Conservation (phyloP, 2,113 vertebrate species). For the Rana temporaria region DNA sequence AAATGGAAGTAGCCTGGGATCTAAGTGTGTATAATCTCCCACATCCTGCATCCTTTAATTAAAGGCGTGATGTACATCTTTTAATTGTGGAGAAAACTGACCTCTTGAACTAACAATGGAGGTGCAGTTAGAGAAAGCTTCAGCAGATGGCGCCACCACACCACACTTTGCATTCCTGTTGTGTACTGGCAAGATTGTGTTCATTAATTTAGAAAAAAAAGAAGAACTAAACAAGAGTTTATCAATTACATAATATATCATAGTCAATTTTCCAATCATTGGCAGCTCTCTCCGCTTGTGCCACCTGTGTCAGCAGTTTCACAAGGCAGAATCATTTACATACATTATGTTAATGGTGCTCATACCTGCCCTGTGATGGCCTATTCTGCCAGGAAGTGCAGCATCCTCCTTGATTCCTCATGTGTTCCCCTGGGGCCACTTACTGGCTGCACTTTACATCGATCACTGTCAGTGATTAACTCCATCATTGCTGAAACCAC, state of each 20-base stretch:
- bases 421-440: conserved; percentile 7
- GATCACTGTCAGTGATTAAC: conserved; percentile 13
- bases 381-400: not conserved
- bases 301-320: not conserved
- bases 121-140: not conserved
- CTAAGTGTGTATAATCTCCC: not conserved
- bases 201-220: conserved; percentile 8
- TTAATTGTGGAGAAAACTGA: not conserved
- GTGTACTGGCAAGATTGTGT: not conserved
- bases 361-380: not conserved
- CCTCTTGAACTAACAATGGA: not conserved
- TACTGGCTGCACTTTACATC: not conserved
- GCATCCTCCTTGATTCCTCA: not conserved
- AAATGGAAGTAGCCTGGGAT: not conserved
- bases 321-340: not conserved
- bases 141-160: conserved; percentile 27
- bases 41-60: not conserved
- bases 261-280: too few relatives aligned
- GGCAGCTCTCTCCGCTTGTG: not conserved
- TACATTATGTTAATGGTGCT: conserved; percentile 17
- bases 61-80: not conserved
- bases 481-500: not conserved
- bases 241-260: not conserved
- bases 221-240: not conserved
- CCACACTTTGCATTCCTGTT: not conserved